Percentiles rank a stretch among this genome's conserved stretches.
These are phyloP conservation scores for Nannoperca obscura DNA, from an alignment of 2,797 vertebrate genomes.

Conservation along the genomic window DNA sequence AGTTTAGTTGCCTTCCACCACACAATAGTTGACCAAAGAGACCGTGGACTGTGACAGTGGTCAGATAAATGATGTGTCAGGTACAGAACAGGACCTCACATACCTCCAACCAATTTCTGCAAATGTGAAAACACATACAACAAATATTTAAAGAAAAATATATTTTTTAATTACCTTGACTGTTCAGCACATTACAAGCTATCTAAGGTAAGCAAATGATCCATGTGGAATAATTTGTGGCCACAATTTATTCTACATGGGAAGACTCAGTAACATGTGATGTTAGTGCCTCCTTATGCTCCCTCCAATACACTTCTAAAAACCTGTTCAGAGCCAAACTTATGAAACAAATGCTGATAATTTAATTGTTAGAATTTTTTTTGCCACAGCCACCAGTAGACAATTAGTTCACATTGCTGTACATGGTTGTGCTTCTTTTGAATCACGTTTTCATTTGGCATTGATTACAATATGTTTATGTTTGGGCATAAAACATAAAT, in stretches of 20 bases:
- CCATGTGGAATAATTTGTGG: background rate
- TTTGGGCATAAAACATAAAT: background rate
- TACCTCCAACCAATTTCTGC: background rate
- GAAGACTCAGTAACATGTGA: background rate
- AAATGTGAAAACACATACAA: too few relatives aligned
- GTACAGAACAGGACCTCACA: background rate
- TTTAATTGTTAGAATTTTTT: background rate
- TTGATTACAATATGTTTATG: background rate
- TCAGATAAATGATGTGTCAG: background rate
- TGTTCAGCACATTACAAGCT: background rate
- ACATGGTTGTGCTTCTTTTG: background rate
- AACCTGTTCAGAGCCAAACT: background rate
- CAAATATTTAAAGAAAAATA: background rate
- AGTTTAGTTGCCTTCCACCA: background rate
- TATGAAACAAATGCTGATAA: background rate
- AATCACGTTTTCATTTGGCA: background rate
- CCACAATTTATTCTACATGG: conserved; percentile 6
- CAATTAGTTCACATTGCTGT: background rate
- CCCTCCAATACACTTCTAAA: background rate
- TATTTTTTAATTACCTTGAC: background rate
- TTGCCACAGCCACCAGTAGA: background rate
- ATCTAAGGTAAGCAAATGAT: too few relatives aligned
- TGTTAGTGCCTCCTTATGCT: background rate
- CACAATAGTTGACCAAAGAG: background rate
- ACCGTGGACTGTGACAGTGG: background rate